Evolutionary conservation across 2,888 invertebrate species (phyloP).

Genomic region (Spodoptera exigua): DNA sequence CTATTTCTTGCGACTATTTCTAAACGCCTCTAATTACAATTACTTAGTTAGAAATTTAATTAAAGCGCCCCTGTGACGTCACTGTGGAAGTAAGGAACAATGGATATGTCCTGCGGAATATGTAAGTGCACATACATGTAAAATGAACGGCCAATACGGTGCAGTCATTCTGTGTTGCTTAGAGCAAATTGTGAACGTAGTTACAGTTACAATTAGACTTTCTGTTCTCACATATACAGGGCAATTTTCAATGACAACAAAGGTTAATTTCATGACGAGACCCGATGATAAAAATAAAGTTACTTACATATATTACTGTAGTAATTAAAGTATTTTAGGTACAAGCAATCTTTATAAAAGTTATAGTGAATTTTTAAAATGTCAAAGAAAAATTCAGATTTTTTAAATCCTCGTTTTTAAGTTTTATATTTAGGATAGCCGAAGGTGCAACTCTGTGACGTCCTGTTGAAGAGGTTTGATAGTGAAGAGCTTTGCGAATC

Average conservation of each 20-base stretch:
- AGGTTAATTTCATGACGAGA: too few species aligned
- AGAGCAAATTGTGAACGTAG: constrained; percentile 23
- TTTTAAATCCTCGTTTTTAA: too few species aligned
- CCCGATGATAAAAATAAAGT: too few species aligned
- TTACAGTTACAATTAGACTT: constrained; percentile 6
- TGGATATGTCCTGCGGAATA: constrained; percentile 23
- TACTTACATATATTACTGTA: too few species aligned
- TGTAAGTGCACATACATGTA: constrained; percentile 18
- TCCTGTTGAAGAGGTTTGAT: too few species aligned
- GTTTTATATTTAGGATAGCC: too few species aligned
- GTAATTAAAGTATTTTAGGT: too few species aligned
- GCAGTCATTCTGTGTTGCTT: constrained; percentile 11
- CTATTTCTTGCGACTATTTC: constrained; percentile 17
- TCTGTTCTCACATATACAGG: constrained; percentile 1
- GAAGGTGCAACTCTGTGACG: too few species aligned
- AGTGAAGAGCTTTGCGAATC: too few species aligned
- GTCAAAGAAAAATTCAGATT: too few species aligned
- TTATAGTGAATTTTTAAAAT: too few species aligned
- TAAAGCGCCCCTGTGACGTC: constrained; percentile 36
- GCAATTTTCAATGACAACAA: not conserved
- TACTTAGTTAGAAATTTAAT: constrained; percentile 52
- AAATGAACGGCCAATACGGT: constrained; percentile 9
- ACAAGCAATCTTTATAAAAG: too few species aligned
- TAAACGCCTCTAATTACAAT: constrained; percentile 45
- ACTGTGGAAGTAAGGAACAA: constrained; percentile 28